Percentiles rank a stretch among this genome's conserved stretches.
phyloP scores from a whole-genome alignment of 2,797 vertebrate genomes.

The Hippopotamyrus pictus region DNA sequence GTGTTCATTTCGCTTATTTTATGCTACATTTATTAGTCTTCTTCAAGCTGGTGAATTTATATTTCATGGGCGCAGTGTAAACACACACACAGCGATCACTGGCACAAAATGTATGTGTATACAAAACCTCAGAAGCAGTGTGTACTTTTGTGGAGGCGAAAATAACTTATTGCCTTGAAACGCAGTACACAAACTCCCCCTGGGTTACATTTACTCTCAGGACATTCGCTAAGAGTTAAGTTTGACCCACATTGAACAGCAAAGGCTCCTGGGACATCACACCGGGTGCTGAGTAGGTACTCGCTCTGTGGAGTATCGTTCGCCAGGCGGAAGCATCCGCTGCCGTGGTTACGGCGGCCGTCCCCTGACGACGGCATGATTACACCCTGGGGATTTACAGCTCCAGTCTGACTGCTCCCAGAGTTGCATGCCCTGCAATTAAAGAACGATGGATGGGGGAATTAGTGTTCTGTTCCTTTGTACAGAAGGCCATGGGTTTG shows the following conservation, averaged over 20 bases:
- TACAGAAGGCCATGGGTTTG: background rate
- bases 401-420: background rate
- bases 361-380: background rate
- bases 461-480: background rate
- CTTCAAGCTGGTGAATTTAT: background rate
- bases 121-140: background rate
- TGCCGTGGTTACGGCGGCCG: background rate
- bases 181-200: constrained; percentile 20
- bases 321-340: background rate
- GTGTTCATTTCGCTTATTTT: background rate
- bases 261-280: constrained; percentile 22
- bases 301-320: background rate
- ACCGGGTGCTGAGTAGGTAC: background rate
- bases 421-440: background rate
- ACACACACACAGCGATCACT: background rate
- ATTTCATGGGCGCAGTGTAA: background rate
- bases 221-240: constrained; percentile 29
- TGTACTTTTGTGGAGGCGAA: background rate
- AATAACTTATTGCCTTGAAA: background rate
- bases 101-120: background rate
- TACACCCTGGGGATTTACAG: constrained; percentile 6
- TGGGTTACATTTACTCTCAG: constrained; percentile 13
- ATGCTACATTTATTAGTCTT: background rate
- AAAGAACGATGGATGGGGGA: background rate
- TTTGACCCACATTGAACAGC: constrained; percentile 40